Conservation (phyloP, 2,888 invertebrate species). For the Stegophylla sp. region DNA sequence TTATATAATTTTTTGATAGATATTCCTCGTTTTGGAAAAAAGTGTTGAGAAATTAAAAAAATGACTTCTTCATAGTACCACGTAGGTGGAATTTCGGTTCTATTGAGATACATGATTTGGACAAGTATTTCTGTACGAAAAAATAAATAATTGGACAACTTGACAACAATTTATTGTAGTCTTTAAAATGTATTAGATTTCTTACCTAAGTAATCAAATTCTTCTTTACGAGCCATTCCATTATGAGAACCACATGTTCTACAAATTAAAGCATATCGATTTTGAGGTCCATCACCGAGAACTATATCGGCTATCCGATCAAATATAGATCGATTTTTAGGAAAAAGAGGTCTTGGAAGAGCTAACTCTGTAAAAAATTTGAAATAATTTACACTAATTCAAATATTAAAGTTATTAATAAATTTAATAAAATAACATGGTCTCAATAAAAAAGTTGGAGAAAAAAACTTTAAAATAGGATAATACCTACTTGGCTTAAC, state of each 20-base stretch:
- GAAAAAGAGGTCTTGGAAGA: slow-evolving; percentile 74
- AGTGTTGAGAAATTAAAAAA: no score
- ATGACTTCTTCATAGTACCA: no score
- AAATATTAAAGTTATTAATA: no score
- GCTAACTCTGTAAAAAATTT: slow-evolving; percentile 50
- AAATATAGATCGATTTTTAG: slow-evolving; percentile 77
- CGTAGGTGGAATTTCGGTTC: no score
- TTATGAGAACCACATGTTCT: slow-evolving; percentile 89
- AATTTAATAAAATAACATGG: no score
- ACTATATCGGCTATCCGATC: slow-evolving; percentile 93
- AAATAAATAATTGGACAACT: no score
- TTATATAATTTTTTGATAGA: no score
- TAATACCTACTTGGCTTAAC: slow-evolving; percentile 37
- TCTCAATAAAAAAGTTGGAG: not conserved
- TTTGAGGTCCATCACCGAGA: slow-evolving; percentile 92
- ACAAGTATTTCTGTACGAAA: no score
- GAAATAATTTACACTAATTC: not conserved
- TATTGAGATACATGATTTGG: no score
- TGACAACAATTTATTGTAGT: no score
- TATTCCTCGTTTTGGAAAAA: no score
- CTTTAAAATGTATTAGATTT: not conserved
- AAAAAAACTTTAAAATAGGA: not conserved
- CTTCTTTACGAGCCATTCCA: slow-evolving; percentile 81
- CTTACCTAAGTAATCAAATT: slow-evolving; percentile 72
- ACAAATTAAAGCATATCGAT: slow-evolving; percentile 95